A percentile compares a stretch with the other conserved stretches of the same genome.
phyloP scores from a whole-genome alignment of 2,113 vertebrate species.

The Sinocyclocheilus grahami region DNA sequence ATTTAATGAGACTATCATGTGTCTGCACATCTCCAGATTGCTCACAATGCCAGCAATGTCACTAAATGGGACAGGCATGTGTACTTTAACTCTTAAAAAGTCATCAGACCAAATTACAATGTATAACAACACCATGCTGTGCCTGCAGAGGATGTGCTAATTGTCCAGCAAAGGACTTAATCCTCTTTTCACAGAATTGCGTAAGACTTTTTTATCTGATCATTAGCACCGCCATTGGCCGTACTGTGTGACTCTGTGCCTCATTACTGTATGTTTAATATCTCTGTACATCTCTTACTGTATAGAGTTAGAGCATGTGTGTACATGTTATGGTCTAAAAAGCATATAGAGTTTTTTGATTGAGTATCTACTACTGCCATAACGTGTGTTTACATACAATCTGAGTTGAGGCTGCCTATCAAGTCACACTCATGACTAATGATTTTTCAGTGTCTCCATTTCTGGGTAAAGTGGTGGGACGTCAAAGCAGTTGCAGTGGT shows the following conservation, averaged over 20 bases:
- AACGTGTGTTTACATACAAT: neutral
- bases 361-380: neutral
- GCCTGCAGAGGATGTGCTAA: conserved; percentile 17
- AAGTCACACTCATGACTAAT: neutral
- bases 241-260: neutral
- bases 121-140: neutral
- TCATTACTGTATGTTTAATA: neutral
- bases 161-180: conserved; percentile 17
- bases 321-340: neutral
- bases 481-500: too few relatives aligned
- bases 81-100: neutral
- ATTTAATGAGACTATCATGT: neutral
- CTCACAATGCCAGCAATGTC: neutral
- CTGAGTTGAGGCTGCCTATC: neutral
- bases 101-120: neutral
- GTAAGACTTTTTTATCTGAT: conserved; percentile 40
- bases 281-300: neutral
- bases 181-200: conserved; percentile 39
- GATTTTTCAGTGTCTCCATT: neutral
- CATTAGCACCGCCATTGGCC: conserved; percentile 37
- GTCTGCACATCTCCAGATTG: neutral
- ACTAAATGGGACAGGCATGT: neutral
- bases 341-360: neutral
- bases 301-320: neutral
- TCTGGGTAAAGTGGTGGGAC: too few relatives aligned